phyloP scores from a whole-genome alignment of 2,797 vertebrate species.

The Xiphorhynchus erythropygius region DNA sequence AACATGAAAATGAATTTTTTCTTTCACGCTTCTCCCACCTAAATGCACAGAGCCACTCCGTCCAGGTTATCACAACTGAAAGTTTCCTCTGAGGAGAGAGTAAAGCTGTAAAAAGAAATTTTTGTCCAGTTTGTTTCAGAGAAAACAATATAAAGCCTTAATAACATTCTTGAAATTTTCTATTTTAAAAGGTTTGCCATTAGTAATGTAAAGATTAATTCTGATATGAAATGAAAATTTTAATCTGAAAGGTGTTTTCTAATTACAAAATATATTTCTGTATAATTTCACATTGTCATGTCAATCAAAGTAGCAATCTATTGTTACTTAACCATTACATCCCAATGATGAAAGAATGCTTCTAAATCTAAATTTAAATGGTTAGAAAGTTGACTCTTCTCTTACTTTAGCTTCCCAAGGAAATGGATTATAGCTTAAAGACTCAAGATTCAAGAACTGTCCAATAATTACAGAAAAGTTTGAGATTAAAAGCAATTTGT shows the following conservation, averaged over 20 bases:
- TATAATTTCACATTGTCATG: background rate
- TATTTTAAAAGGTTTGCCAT: background rate
- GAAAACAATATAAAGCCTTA: background rate
- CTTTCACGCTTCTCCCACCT: background rate
- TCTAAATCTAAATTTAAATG: constrained; percentile 23
- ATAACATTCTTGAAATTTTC: background rate
- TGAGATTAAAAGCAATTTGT: constrained; percentile 11
- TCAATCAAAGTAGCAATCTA: background rate
- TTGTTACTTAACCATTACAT: background rate
- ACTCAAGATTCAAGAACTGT: background rate
- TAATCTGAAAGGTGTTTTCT: background rate
- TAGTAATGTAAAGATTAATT: background rate
- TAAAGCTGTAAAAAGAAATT: background rate
- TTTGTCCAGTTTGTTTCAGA: background rate
- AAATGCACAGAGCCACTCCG: background rate
- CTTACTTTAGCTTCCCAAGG: background rate
- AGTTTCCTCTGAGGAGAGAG: background rate
- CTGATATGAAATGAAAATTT: background rate
- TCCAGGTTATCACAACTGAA: background rate
- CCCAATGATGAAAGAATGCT: background rate
- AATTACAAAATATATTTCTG: background rate
- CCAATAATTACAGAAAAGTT: constrained; percentile 19
- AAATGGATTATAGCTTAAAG: background rate
- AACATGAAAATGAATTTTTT: background rate
- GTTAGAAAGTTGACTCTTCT: background rate